Conservation (phyloP, 2,888 invertebrate genomes). For the Cheilosia vernalis region DNA sequence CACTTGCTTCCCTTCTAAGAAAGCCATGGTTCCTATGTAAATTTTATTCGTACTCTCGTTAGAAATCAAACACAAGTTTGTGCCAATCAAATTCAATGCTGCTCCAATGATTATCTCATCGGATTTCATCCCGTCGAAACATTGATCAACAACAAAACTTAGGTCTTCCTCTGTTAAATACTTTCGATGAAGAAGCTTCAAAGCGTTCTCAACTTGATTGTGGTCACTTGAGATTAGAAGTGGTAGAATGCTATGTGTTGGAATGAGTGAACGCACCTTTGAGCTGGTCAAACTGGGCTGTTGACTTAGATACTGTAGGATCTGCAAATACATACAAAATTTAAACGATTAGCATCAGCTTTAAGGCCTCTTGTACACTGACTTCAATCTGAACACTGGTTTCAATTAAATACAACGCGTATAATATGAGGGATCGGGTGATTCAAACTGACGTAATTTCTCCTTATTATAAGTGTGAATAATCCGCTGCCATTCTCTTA, state of each 20-base stretch:
- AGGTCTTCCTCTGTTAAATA: constrained; percentile 42
- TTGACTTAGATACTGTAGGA: constrained; percentile 46
- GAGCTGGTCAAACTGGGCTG: background rate
- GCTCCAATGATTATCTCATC: constrained; percentile 46
- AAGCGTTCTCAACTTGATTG: constrained; percentile 61
- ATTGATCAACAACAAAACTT: constrained; percentile 43
- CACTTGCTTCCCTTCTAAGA: constrained; percentile 23
- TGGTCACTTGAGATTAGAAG: constrained; percentile 44
- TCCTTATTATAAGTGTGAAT: no score
- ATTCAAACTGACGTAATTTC: no score
- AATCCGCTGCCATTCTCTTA: no score
- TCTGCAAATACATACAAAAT: constrained; percentile 27
- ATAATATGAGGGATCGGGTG: no score
- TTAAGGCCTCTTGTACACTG: background rate
- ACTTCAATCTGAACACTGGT: background rate
- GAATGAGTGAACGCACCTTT: constrained; percentile 29
- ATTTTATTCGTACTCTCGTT: constrained; percentile 5
- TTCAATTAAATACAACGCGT: no score
- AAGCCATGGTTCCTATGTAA: constrained; percentile 15
- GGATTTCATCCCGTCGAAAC: constrained; percentile 25
- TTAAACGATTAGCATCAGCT: background rate
- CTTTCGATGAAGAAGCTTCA: constrained; percentile 38
- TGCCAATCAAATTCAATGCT: constrained; percentile 41
- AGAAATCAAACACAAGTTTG: constrained; percentile 25
- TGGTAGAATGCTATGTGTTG: constrained; percentile 26